These are phyloP conservation scores for Ypsolopha scabrella DNA, from an alignment of 2,888 invertebrate species.

Conservation along the genomic window DNA sequence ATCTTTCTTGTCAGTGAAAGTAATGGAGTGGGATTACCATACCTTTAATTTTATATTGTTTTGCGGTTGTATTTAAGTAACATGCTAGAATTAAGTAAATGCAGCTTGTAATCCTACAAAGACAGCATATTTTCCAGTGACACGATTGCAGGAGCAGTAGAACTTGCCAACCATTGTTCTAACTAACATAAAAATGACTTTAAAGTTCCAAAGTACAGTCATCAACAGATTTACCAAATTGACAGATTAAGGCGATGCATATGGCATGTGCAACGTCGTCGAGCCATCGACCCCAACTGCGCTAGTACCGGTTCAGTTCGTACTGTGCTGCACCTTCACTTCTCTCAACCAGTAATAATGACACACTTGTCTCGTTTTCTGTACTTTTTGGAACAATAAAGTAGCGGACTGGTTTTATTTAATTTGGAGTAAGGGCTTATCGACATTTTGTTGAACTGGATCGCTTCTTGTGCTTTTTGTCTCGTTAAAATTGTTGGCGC, in stretches of 20 bases:
- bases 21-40: no score
- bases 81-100: no score
- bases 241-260: conserved; percentile 18
- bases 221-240: neutral
- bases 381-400: neutral
- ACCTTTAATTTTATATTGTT: no score
- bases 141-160: neutral
- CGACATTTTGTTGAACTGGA: no score
- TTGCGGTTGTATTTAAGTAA: no score
- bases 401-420: neutral
- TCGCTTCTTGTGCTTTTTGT: no score
- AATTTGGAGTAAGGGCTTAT: neutral
- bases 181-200: neutral
- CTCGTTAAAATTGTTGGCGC: no score
- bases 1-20: no score
- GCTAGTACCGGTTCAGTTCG: conserved; percentile 24
- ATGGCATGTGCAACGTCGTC: conserved; percentile 26
- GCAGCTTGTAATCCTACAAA: neutral
- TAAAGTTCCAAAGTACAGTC: neutral
- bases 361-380: neutral
- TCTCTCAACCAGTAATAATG: neutral
- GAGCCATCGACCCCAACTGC: conserved; percentile 31
- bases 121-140: neutral
- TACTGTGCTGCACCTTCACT: neutral
- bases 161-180: neutral